Evolutionary conservation across 2,797 vertebrate species (phyloP), one percentile per base, ranked within the genome.

Genomic region (Agapornis canus): DNA sequence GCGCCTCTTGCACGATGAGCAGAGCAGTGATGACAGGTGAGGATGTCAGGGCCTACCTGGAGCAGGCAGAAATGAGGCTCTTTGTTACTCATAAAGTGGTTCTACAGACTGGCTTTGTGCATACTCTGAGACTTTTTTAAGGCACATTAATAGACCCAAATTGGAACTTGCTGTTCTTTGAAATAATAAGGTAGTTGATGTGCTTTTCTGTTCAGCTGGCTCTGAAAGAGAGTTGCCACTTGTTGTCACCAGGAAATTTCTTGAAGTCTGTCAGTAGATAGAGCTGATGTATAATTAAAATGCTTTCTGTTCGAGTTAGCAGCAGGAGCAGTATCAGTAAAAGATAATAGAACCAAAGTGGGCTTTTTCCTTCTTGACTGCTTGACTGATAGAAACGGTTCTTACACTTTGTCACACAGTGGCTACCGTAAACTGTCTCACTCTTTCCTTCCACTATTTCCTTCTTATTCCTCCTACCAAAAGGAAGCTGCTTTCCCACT

Each of bases 21-120:
- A 99, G 96, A 98, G 98, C 97, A 99, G 98, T 31, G 99, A 99
- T 63, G 99, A 99, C 98, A 99, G 99, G 99, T 99, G 97, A 96
- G 92, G 69, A 16, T 60, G 54, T 21, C 40, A 45, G 13, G 35
- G 37, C 22, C n/a, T 57, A 1, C 66, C 27, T 61, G 39, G 14
- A 63, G 9, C 19, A 40, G 26, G 43, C 18, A 43, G 37, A 64
- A 19, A 47, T 14, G 1, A 32, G 15, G 3, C 5, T 11, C 9
- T 5, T n/a, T 11, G 47, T 35, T 23, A n/a, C 19, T 70, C 61
- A 2, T 27, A 6, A 49, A 40, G n/a, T 48, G 31, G 2, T 49
- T 89, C 86, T 86, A 17, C 63, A 54, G 37, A 2, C 39, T n/a
- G 48, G 1, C 29, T 83, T 39, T 87, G 7, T 61, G 64, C 32